Conservation (phyloP, 2,888 invertebrate species). For the Drosophila nigricruria region DNA sequence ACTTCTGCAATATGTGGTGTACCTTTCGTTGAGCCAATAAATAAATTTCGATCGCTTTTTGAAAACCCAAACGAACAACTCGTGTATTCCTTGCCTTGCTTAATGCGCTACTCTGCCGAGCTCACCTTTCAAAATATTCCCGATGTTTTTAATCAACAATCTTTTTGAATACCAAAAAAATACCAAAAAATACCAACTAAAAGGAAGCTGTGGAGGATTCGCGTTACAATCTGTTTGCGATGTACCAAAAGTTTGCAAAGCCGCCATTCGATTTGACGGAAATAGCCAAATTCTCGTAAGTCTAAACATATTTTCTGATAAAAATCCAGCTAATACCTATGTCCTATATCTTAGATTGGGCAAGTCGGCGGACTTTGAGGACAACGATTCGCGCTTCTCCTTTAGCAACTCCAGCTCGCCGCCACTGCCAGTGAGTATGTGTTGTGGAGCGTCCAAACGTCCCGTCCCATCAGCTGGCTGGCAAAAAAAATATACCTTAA, state of each 20-base stretch:
- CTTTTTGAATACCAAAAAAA: conserved; percentile 28
- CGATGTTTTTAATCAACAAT: conserved; percentile 47
- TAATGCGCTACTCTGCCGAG: conserved; percentile 30
- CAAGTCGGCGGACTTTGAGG: conserved; percentile 84
- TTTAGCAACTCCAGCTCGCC: conserved; percentile 92
- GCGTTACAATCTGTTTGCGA: conserved; percentile 84
- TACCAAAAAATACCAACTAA: conserved; percentile 6
- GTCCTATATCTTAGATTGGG: conserved; percentile 57
- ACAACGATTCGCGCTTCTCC: conserved; percentile 90
- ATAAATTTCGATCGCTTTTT: conserved; percentile 52
- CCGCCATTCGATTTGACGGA: conserved; percentile 84
- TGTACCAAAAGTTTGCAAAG: conserved; percentile 85
- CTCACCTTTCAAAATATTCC: conserved; percentile 15
- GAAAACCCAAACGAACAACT: conserved; percentile 46
- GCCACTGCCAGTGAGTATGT: conserved; percentile 87
- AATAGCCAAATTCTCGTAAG: conserved; percentile 85
- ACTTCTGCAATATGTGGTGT: conserved; percentile 67
- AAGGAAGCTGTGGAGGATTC: conserved; percentile 85
- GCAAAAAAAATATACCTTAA: conserved; percentile 7
- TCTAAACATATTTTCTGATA: conserved; percentile 7
- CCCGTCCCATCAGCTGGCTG: conserved; percentile 15
- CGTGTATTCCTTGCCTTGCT: conserved; percentile 59
- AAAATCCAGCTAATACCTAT: neutral
- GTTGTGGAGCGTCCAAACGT: conserved; percentile 57
- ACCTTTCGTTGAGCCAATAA: conserved; percentile 59